phyloP scores from a whole-genome alignment of 2,888 invertebrate genomes.

The Clistopyga incitator region DNA sequence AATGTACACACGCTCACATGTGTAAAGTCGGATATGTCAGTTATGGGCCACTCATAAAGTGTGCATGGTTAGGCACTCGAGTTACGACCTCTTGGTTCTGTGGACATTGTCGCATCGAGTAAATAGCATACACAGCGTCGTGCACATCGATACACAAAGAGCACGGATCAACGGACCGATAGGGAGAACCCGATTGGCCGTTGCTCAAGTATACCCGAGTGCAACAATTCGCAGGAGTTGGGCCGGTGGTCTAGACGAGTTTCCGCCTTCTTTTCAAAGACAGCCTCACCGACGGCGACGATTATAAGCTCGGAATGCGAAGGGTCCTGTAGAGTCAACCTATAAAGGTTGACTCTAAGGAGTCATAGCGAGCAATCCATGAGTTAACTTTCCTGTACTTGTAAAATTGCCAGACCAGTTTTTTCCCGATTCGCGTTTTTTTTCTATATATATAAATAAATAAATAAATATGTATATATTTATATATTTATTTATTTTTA shows the following conservation, averaged over 20 bases:
- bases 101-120: neutral
- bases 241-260: constrained; percentile 36
- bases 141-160: constrained; percentile 3
- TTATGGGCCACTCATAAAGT: neutral
- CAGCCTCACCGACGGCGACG: neutral
- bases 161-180: neutral
- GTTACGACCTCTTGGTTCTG: neutral
- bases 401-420: constrained; percentile 58
- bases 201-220: constrained; percentile 11
- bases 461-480: no score
- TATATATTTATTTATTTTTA: no score
- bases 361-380: constrained; percentile 1
- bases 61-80: neutral
- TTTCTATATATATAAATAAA: no score
- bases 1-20: neutral
- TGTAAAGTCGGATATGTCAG: neutral
- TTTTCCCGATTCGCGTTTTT: no score
- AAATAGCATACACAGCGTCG: neutral
- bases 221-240: constrained; percentile 28
- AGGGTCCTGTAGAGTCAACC: neutral
- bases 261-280: constrained; percentile 6
- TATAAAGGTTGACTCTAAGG: neutral
- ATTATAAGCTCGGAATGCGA: constrained; percentile 52
- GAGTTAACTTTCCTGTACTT: constrained; percentile 20
- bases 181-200: neutral